These are phyloP conservation scores for Bruchidius siliquastri DNA, from an alignment of 2,888 invertebrate genomes.

Conservation along the genomic window DNA sequence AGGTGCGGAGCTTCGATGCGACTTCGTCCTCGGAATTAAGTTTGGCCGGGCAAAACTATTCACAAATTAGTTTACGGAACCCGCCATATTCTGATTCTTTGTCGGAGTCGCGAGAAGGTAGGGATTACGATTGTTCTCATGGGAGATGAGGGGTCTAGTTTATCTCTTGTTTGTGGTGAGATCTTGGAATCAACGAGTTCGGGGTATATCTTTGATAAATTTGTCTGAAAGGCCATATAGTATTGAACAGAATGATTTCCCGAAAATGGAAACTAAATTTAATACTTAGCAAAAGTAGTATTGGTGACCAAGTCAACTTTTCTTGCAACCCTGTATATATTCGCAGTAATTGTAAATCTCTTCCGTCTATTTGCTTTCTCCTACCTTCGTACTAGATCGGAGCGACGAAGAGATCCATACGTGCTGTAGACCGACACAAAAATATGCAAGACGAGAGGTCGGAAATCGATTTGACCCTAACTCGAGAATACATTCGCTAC, in stretches of 20 bases:
- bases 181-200: too few relatives aligned
- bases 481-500: background rate
- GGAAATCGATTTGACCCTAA: background rate
- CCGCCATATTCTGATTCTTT: background rate
- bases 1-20: background rate
- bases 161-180: background rate
- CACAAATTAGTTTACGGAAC: conserved; percentile 36
- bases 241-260: too few relatives aligned
- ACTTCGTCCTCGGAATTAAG: background rate
- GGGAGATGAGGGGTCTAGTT: background rate
- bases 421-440: background rate
- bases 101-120: background rate
- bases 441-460: background rate
- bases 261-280: too few relatives aligned
- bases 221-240: too few relatives aligned
- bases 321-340: background rate
- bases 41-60: conserved; percentile 33
- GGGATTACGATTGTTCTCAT: background rate
- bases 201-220: too few relatives aligned
- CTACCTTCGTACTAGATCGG: background rate
- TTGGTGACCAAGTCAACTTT: too few relatives aligned
- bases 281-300: too few relatives aligned
- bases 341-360: background rate
- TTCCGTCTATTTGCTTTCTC: background rate
- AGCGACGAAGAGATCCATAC: background rate